Conservation (phyloP, 2,797 vertebrate genomes). For the Oryzias dopingdopingensis region DNA sequence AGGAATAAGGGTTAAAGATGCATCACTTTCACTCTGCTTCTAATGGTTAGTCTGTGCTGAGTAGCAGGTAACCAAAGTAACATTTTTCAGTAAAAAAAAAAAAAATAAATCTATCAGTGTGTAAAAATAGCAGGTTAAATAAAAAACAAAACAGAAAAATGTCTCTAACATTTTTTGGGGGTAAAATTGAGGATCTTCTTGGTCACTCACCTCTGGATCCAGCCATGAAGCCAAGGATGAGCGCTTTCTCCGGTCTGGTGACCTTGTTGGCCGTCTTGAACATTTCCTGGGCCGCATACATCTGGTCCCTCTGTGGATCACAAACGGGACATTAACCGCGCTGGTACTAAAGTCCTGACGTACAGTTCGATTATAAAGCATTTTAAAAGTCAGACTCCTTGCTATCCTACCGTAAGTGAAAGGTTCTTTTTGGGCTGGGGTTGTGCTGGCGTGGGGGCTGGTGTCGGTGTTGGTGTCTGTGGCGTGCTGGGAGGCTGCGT, state of each 20-base stretch:
- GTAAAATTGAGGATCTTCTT: neutral
- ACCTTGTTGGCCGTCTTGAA: constrained; percentile 99
- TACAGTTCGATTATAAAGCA: too few relatives aligned
- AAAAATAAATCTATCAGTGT: too few relatives aligned
- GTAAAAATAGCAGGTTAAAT: too few relatives aligned
- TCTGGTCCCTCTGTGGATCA: constrained; percentile 88
- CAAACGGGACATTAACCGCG: neutral
- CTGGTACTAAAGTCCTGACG: neutral
- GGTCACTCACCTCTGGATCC: constrained; percentile 88
- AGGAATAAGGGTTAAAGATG: too few relatives aligned
- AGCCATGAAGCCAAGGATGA: constrained; percentile 99
- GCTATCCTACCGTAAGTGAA: constrained; percentile 85
- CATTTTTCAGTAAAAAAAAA: too few relatives aligned
- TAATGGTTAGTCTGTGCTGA: too few relatives aligned
- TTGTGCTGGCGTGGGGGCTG: constrained; percentile 81
- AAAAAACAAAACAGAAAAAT: too few relatives aligned
- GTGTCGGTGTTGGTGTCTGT: constrained; percentile 70
- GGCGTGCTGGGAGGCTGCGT: constrained; percentile 78
- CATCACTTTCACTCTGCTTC: too few relatives aligned
- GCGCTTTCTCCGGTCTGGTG: constrained; percentile 96
- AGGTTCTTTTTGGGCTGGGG: constrained; percentile 91
- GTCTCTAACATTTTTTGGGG: too few relatives aligned
- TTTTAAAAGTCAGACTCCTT: too few relatives aligned
- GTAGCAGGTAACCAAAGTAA: too few relatives aligned
- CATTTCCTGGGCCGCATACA: constrained; percentile 98